These are phyloP conservation scores for Temnothorax nylanderi DNA, from an alignment of 1,140 invertebrate genomes.

Conservation along the genomic window DNA sequence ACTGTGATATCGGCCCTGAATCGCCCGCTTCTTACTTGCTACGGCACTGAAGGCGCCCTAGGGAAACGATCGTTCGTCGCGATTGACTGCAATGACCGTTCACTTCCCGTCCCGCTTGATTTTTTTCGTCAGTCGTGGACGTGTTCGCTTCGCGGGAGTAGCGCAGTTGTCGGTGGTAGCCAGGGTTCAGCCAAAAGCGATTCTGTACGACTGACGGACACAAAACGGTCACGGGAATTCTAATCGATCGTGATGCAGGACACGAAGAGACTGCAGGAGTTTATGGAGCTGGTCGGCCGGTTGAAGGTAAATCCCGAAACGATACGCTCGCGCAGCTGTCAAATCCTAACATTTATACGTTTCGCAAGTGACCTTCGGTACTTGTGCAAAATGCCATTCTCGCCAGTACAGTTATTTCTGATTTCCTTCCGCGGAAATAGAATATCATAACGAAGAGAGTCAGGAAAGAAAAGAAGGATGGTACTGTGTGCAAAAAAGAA, in stretches of 20 bases:
- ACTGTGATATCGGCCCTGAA: no score
- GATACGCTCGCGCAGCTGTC: background rate
- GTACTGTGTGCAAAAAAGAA: background rate
- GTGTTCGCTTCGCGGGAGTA: background rate
- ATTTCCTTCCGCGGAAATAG: background rate
- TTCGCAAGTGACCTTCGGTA: background rate
- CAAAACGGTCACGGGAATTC: background rate
- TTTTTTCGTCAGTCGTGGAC: background rate
- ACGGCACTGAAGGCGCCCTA: no score
- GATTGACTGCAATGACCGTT: no score
- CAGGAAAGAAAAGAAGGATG: background rate
- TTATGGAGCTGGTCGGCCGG: constrained; percentile 87
- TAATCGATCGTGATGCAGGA: constrained; percentile 71
- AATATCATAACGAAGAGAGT: background rate
- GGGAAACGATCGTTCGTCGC: no score
- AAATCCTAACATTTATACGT: background rate
- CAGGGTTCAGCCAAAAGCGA: background rate
- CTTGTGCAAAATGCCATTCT: background rate
- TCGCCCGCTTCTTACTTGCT: no score
- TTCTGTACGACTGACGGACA: background rate
- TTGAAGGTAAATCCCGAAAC: constrained; percentile 84
- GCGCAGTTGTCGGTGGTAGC: background rate
- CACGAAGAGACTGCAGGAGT: constrained; percentile 84
- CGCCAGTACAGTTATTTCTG: background rate
- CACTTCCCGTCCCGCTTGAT: background rate